Base-by-base conservation (phyloP, 2,888 invertebrate genomes). In the Watsonalla binaria region DNA sequence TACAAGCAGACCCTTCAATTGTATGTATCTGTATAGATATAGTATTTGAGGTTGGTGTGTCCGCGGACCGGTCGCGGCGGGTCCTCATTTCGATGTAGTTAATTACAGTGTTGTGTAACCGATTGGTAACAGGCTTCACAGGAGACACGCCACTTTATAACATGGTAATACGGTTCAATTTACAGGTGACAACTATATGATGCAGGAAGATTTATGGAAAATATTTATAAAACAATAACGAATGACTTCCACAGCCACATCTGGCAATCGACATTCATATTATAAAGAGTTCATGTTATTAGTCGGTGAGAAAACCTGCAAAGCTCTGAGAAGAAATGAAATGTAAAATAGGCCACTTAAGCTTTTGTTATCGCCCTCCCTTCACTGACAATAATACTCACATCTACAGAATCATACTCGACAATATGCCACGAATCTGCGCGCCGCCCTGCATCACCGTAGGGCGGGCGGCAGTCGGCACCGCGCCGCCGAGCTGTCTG, bases 401-500 rank as follows among this genome's bases (percentile, higher is more conserved):
- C 13, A 46, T 54, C 52, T 35, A 42, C 24, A 49, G 39, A 15
- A 46, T 48, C 46, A 45, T 37, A 46, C 55, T 42, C 47, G 39
- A 46, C 47, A 47, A 47, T 51, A 47, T 8, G 42, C 13, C 37
- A 39, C 45, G 47, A 50, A 52, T 50, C 54, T 52, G 54, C 60
- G 56, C 60, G 60, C 55, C 54, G 57, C 58, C 60, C 50, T 52
- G 52, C 56, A 51, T 57, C 52, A 54, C 51, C 48, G 54, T 53
- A 35, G 61, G 64, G 55, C 64, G 70, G 63, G 55, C 64, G 70
- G 63, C 72, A 76, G 70, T 76, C 62, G 67, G 74, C 63, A 53
- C 45, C 60, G 55, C 59, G 68, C 60, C 69, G 68, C 62, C 66
- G 67, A 47, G 62, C 58, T 15, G 54, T 51, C 65, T 63, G 68